Evolutionary conservation across 92 coral and sea anemone species (phyloP).

Genomic region (Paramuricea clavata): DNA sequence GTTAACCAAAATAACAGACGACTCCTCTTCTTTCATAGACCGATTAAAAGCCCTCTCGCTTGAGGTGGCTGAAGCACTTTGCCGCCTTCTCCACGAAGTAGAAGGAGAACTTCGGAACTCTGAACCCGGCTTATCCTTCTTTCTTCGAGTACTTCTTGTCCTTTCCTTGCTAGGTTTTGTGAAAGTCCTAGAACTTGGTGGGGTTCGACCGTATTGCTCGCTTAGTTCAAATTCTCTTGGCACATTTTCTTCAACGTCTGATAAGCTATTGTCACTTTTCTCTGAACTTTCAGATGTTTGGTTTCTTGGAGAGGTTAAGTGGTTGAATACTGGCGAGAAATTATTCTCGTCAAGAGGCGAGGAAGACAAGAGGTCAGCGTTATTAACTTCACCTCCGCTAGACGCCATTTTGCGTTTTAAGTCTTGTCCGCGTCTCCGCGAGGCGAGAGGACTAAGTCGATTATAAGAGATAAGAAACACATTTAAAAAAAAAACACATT

Average conservation of each 20-base stretch:
- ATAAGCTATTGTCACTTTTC: slow-evolving; percentile 27
- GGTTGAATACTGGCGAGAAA: neutral
- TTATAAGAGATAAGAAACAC: neutral
- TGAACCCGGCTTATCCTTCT: neutral
- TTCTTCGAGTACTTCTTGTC: neutral
- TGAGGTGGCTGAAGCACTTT: slow-evolving; percentile 15
- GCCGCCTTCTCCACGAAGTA: slow-evolving; percentile 7
- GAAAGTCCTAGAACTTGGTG: slow-evolving; percentile 9
- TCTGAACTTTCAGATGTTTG: slow-evolving; percentile 5
- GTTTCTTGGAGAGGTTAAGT: neutral
- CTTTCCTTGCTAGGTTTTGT: slow-evolving; percentile 5
- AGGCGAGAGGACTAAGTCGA: slow-evolving; percentile 1
- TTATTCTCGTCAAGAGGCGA: slow-evolving; percentile 24
- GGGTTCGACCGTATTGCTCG: slow-evolving; percentile 33
- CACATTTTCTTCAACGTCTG: slow-evolving; percentile 32
- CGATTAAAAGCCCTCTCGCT: slow-evolving; percentile 22
- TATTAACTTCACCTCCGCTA: neutral
- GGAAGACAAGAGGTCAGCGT: neutral
- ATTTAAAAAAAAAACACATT: neutral
- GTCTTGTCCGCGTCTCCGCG: neutral
- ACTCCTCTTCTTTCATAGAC: slow-evolving; percentile 22
- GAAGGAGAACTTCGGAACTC: neutral
- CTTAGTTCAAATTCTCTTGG: slow-evolving; percentile 28
- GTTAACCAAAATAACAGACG: neutral
- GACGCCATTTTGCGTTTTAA: slow-evolving; percentile 22